Base-by-base conservation (phyloP, 1,140 invertebrate species). In the Oryctes rhinoceros region DNA sequence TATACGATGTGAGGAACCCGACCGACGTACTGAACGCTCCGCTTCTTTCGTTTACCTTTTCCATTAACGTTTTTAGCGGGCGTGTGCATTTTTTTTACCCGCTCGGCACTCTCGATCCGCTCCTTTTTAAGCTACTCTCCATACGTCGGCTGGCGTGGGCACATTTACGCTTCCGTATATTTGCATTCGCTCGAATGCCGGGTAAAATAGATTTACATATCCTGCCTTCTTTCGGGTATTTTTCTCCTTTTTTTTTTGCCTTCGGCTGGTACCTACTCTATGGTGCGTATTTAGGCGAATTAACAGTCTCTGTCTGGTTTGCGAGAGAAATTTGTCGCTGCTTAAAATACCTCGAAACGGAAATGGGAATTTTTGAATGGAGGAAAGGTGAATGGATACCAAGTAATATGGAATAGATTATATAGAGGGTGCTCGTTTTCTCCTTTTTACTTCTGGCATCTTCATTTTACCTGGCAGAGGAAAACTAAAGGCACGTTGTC, bases 181-280 rank as follows among this genome's bases (percentile, higher is more conserved):
- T 18, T 59, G 53, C 18, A 18, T 59, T 18, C 53, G 15, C n/a
- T 59, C 15, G 13, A 15, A n/a, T 59, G 15, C 53, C 53, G 15
- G 24, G 53, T n/a, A 59, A 59, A 59, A 59, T 15, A 59, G 53
- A 59, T 59, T 59, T 59, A 59, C 53, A 59, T 59, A 59, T 59
- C 53, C 53, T 59, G 3, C 15, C 18, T 59, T 59, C 18, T 59
- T 59, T 59, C 53, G 1, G 6, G 53, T 18, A 59, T 18, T 59
- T 18, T 59, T n/a, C 15, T n/a, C 18, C 18, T 18, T 59, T 18
- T 6, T n/a, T 15, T 6, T 3, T 13, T 6, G 53, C 4, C 6
- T 59, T 59, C 15, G 24, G 24, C 2, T 30, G 24, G 24, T 59
- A 18, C 53, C n/a, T 7, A 59, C 6, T 18, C 13, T 6, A 59